Base-by-base conservation (phyloP, 2,888 invertebrate species). In the Ctena decussata region DNA sequence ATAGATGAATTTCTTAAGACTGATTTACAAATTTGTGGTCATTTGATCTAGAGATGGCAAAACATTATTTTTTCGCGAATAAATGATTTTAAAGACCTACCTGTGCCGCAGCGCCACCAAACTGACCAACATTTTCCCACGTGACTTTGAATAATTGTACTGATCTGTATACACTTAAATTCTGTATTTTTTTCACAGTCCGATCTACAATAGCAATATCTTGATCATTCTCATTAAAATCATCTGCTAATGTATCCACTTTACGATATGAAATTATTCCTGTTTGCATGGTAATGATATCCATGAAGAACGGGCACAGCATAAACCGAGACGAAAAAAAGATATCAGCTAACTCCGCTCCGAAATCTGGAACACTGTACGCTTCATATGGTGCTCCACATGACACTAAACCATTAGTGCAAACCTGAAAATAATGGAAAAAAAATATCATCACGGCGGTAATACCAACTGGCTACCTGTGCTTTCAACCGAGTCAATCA, bases 351-450 rank as follows among this genome's bases (percentile, higher is more conserved):
- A 57, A 27, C 6, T 57, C 57, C 6, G 18, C 0, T 18, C 35
- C 32, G 18, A n/a, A 11, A 30, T 12, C 6, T 18, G 35, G 35
- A 3, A 35, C 21, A 11, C 0, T 21, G 21, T 65, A 65, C 8
- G 35, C 18, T 11, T 80, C 80, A 69, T 65, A 77, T 0, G 32
- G 57, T 8, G 24, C 44, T 12, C 75, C 71, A n/a, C 80, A 83
- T 21, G 83, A 86, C 8, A 86, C 21, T 0, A 86, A 6, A 39
- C 86, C 86, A 49, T 86, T 86, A 0, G 77, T 35, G 71, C 86
- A 86, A 69, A 86, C 57, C 86, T 86, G 74, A n/a, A 69, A 32
- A 46, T 15, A 21, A n/a, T 11, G 41, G 41, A 41, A 15, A n/a
- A n/a, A n/a, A n/a, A n/a, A n/a, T n/a, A n/a, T n/a, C n/a, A n/a